Percentiles rank a stretch among this genome's conserved stretches.
Evolutionary conservation across 2,113 vertebrate genomes (phyloP).

Genomic region (Macquaria australasica): DNA sequence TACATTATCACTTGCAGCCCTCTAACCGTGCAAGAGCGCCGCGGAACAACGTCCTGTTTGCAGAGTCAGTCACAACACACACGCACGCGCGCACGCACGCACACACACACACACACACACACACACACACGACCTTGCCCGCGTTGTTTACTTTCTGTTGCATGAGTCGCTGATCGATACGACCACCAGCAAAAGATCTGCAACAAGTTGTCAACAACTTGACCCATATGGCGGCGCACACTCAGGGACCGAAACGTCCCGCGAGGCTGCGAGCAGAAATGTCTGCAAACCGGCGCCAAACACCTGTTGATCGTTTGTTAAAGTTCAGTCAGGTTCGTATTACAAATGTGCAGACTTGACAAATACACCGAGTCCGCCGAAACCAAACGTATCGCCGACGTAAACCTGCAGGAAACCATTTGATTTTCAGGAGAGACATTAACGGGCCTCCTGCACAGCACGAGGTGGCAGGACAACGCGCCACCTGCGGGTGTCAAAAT

Average conservation of each 20-base stretch:
- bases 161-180: background rate
- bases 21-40: conserved; percentile 29
- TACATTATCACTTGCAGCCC: background rate
- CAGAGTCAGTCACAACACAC: conserved; percentile 34
- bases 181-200: background rate
- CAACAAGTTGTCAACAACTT: background rate
- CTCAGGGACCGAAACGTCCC: background rate
- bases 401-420: background rate
- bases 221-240: background rate
- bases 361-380: background rate
- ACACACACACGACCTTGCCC: conserved; percentile 37
- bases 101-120: background rate
- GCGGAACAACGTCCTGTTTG: conserved; percentile 40
- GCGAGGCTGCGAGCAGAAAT: background rate
- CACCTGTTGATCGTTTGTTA: conserved; percentile 83
- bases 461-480: conserved; percentile 60
- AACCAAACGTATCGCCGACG: background rate
- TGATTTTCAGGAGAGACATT: background rate
- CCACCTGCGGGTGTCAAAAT: conserved; percentile 77
- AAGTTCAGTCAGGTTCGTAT: conserved; percentile 1
- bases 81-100: no score
- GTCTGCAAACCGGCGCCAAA: conserved; percentile 47
- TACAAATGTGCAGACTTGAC: background rate
- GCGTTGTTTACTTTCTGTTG: conserved; percentile 58
- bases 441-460: conserved; percentile 50